Conservation (phyloP, 2,797 vertebrate genomes). For the Coregonus sp. region DNA sequence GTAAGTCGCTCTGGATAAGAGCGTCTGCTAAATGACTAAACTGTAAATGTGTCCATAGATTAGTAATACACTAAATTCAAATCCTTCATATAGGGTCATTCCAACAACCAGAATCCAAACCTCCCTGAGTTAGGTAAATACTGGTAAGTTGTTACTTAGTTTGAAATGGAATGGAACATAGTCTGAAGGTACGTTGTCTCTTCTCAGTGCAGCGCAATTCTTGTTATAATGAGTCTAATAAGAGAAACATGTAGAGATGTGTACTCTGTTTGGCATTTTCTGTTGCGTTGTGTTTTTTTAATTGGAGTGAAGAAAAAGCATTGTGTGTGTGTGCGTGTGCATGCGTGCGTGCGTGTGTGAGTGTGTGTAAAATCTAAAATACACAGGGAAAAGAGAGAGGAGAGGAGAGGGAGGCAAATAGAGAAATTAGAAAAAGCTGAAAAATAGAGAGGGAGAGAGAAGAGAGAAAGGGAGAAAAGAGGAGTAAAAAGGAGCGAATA, state of each 20-base stretch:
- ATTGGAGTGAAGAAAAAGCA: not conserved
- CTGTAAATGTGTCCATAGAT: not conserved
- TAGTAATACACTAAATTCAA: not conserved
- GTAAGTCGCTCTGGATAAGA: too few species aligned
- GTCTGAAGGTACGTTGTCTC: not conserved
- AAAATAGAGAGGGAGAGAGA: constrained; percentile 35
- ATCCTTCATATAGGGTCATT: not conserved
- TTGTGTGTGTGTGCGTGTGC: not conserved
- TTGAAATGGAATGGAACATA: not conserved
- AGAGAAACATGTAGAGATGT: not conserved
- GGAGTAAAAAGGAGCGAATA: constrained; percentile 62
- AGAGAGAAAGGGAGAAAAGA: constrained; percentile 63
- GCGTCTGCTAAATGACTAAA: too few species aligned
- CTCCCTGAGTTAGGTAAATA: not conserved
- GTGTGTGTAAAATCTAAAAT: not conserved
- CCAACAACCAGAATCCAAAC: not conserved
- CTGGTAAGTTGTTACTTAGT: not conserved
- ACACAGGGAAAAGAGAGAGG: not conserved
- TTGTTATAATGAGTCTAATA: not conserved
- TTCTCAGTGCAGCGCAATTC: not conserved
- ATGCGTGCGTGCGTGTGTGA: not conserved
- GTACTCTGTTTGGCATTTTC: not conserved
- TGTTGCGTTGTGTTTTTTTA: not conserved
- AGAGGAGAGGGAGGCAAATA: not conserved
- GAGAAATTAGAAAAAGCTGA: constrained; percentile 43